Evolutionary conservation across 1,140 invertebrate genomes (phyloP).

Genomic region (Diploscapter pachys): DNA sequence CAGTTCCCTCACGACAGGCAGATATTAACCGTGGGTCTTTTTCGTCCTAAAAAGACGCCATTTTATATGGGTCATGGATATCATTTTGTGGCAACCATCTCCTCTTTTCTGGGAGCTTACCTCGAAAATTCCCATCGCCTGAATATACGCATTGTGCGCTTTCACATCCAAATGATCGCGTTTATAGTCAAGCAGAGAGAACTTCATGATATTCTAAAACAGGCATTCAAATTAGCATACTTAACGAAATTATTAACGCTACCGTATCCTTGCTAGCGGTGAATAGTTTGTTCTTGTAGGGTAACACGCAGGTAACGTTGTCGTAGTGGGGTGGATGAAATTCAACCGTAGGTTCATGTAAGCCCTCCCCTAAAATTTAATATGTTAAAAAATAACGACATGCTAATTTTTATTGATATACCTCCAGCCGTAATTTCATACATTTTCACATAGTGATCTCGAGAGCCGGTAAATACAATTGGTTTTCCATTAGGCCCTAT

Average conservation of each 20-base stretch:
- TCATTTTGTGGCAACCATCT: too few relatives aligned
- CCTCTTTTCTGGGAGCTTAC: background rate
- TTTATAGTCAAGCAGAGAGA: constrained; percentile 28
- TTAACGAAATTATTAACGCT: background rate
- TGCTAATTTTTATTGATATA: too few relatives aligned
- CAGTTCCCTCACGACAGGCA: constrained; percentile 73
- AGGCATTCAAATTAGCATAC: background rate
- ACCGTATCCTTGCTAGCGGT: constrained; percentile 81
- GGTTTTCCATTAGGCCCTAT: constrained; percentile 12
- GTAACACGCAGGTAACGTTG: constrained; percentile 71
- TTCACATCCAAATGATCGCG: constrained; percentile 32
- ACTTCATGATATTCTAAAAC: constrained; percentile 40
- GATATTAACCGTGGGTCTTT: constrained; percentile 67
- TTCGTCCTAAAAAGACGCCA: constrained; percentile 66
- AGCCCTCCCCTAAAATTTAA: constrained; percentile 60
- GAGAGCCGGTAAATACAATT: constrained; percentile 75
- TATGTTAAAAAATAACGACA: background rate
- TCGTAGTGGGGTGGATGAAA: constrained; percentile 85
- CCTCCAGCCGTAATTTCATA: constrained; percentile 31
- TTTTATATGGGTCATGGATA: constrained; percentile 51
- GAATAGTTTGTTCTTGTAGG: constrained; percentile 69
- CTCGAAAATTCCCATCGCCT: constrained; percentile 15
- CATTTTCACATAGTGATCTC: constrained; percentile 78
- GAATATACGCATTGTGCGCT: constrained; percentile 34
- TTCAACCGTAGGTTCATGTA: constrained; percentile 69